phyloP scores from a whole-genome alignment of 2,113 vertebrate genomes.

The Smithornis capensis region DNA sequence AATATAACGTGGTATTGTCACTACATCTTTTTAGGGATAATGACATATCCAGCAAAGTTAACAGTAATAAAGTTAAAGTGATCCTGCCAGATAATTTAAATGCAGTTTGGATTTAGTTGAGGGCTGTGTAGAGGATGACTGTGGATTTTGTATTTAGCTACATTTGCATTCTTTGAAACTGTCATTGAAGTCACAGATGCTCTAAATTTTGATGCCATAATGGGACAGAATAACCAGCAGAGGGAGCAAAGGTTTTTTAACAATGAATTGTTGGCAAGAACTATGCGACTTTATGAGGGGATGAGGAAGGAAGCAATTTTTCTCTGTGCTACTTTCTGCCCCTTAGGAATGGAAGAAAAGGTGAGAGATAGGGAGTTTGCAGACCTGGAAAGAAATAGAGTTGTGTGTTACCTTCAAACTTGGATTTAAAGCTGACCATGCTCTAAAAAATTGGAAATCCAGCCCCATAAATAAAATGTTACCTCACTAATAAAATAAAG shows the following conservation, averaged over 20 bases:
- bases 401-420: background rate
- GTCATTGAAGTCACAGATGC: background rate
- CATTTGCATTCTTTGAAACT: background rate
- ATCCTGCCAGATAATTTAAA: background rate
- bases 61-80: background rate
- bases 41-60: background rate
- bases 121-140: background rate
- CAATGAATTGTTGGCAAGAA: background rate
- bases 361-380: background rate
- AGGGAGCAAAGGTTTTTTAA: conserved; percentile 24
- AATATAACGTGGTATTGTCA: background rate
- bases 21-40: background rate
- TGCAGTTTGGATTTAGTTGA: background rate
- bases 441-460: background rate
- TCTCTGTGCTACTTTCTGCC: background rate
- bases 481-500: accelerated
- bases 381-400: background rate
- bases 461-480: background rate
- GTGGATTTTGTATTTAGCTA: background rate
- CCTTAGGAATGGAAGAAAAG: background rate
- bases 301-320: background rate
- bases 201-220: background rate
- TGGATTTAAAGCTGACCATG: background rate
- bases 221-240: background rate
- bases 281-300: background rate